Conservation (phyloP, 2,113 vertebrate species). For the Glareola pratincola region DNA sequence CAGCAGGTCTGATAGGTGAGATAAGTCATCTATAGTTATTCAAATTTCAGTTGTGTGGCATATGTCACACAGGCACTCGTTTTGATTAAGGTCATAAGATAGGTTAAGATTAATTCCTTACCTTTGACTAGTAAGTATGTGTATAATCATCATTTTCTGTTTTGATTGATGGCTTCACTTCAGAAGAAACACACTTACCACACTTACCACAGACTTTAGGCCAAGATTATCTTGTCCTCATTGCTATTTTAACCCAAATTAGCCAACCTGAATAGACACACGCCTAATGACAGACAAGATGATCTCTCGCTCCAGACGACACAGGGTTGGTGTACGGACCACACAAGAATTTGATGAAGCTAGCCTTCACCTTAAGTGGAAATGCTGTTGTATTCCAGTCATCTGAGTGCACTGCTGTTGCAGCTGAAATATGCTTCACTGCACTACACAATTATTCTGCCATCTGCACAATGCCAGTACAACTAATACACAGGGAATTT, state of each 20-base stretch:
- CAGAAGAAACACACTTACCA: not conserved
- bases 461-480: not conserved
- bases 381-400: not conserved
- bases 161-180: fast-evolving
- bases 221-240: not conserved
- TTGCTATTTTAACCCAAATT: not conserved
- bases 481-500: not conserved
- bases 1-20: not conserved
- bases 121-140: not conserved
- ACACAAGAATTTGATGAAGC: not conserved
- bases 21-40: not conserved
- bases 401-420: not conserved
- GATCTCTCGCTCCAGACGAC: not conserved
- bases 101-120: not conserved
- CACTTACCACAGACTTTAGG: not conserved
- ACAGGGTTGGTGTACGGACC: not conserved
- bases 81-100: not conserved
- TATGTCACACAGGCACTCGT: fast-evolving
- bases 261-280: not conserved
- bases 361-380: not conserved
- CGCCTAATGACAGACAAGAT: not conserved
- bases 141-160: not conserved
- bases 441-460: not conserved
- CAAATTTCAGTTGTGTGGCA: not conserved
- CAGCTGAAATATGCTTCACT: not conserved